Evolutionary conservation across 2,113 vertebrate genomes (phyloP).

Genomic region (Hippocampus barbouri): DNA sequence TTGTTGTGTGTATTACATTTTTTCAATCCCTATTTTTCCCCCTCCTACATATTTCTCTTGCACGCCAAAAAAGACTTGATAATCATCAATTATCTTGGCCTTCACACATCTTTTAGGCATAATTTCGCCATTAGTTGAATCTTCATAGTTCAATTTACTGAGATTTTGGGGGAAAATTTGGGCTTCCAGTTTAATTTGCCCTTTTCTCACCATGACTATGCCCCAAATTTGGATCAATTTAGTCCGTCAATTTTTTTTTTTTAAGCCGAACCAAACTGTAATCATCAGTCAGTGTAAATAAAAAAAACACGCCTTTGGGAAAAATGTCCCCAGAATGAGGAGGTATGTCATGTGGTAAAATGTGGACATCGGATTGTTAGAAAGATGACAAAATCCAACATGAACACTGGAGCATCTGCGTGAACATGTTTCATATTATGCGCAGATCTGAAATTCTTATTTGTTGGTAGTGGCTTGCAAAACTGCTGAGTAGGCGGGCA

Average conservation of each 20-base stretch:
- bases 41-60: conserved; percentile 1
- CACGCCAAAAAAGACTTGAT: not conserved
- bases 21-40: conserved; percentile 1
- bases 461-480: conserved; percentile 5
- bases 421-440: conserved; percentile 10
- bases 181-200: not conserved
- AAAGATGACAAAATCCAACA: not conserved
- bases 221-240: no score
- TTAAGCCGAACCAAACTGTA: not conserved
- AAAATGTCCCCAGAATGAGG: not conserved
- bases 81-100: not conserved
- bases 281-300: not conserved
- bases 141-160: not conserved
- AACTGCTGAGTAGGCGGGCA: conserved; percentile 33
- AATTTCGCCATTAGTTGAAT: no score
- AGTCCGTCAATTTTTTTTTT: no score
- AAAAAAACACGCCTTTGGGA: no score
- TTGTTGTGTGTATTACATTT: conserved; percentile 6
- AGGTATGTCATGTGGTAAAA: not conserved
- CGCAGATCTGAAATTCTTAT: not conserved
- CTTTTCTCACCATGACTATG: not conserved
- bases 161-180: not conserved
- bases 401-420: not conserved
- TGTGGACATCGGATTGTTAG: not conserved
- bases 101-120: no score